Percentiles rank a stretch among this genome's conserved stretches.
Evolutionary conservation across 1,140 invertebrate genomes (phyloP).

Genomic region (Euwallacea similis): DNA sequence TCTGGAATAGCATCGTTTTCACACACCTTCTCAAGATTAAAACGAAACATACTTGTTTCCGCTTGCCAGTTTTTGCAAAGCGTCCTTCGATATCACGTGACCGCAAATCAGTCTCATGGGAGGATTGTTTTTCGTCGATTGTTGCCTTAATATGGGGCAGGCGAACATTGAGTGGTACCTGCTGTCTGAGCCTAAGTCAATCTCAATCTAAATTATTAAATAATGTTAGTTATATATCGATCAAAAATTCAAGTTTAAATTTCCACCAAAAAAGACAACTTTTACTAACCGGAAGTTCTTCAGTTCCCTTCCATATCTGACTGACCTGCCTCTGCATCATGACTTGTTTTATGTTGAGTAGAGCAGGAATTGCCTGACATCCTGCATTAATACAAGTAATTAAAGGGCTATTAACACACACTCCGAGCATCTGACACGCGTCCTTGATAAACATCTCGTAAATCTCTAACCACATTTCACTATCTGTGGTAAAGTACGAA

Average conservation of each 20-base stretch:
- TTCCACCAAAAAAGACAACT: neutral
- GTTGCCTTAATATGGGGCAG: slow-evolving; percentile 96
- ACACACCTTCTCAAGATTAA: slow-evolving; percentile 7
- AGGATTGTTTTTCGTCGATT: slow-evolving; percentile 94
- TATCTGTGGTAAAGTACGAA: slow-evolving; percentile 66
- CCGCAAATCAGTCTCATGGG: slow-evolving; percentile 96
- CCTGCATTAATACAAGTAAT: slow-evolving; percentile 84
- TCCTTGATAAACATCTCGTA: slow-evolving; percentile 89
- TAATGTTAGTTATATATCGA: too few species aligned
- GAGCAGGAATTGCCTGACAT: slow-evolving; percentile 87
- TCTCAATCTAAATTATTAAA: slow-evolving; percentile 74
- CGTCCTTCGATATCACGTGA: slow-evolving; percentile 97
- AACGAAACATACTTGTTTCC: slow-evolving; percentile 78
- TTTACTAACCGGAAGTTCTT: slow-evolving; percentile 87
- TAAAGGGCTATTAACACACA: slow-evolving; percentile 77
- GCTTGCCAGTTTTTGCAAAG: slow-evolving; percentile 90
- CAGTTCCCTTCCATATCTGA: slow-evolving; percentile 92
- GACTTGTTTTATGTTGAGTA: slow-evolving; percentile 93
- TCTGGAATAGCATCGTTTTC: slow-evolving; percentile 60
- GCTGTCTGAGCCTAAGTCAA: slow-evolving; percentile 82
- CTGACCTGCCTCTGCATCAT: slow-evolving; percentile 95
- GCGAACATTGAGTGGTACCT: slow-evolving; percentile 98
- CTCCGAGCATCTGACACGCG: slow-evolving; percentile 86
- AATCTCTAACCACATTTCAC: slow-evolving; percentile 75
- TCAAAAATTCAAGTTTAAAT: too few species aligned